Evolutionary conservation across 2,888 invertebrate species (phyloP), one percentile per base, ranked within the genome.

Genomic region (Sipunculus nudus): DNA sequence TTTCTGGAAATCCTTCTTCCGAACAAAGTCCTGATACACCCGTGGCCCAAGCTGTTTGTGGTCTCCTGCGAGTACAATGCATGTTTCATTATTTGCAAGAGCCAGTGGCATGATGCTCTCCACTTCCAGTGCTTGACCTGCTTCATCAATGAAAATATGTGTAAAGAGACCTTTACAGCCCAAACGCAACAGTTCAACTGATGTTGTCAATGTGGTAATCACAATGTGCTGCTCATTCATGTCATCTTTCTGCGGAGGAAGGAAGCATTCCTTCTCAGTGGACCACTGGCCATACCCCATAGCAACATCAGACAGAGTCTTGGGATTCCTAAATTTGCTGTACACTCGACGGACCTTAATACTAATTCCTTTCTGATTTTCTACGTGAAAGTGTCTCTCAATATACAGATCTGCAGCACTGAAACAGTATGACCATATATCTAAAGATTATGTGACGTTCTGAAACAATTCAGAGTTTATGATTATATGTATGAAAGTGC

Each of bases 111-210:
- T 91, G 16, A 93, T 88, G 0, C 91, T 91, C 82, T 93, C 93
- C 83, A 91, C 91, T 82, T 93, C 93, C 86, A 92, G 89, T 0
- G 92, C 92, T 79, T 93, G 93, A 0, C 92, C 93, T 0, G 93
- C 93, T 85, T 93, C 93, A 80, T 93, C 93, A 50, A 93, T 85
- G 58, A 93, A 87, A 65, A 93, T 91, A 82, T 93, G 93, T 0
- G 91, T 91, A 76, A 92, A 91, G 71, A 87, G 87, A 41, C 87
- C 87, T 87, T 69, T 16, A 50, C 4, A 21, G 25, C 89, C 89
- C 71, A 92, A 82, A 3, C 89, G 88, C 41, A 89, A 88, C 52
- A 93, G 84, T 74, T 89, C 89, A 84, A 91, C 89, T 5, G 92
- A 91, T 38, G 92, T 92, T 68, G 89, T 89, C 19, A 93, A 84